Evolutionary conservation across 2,797 vertebrate species (phyloP).

Genomic region (Hydrophis major): DNA sequence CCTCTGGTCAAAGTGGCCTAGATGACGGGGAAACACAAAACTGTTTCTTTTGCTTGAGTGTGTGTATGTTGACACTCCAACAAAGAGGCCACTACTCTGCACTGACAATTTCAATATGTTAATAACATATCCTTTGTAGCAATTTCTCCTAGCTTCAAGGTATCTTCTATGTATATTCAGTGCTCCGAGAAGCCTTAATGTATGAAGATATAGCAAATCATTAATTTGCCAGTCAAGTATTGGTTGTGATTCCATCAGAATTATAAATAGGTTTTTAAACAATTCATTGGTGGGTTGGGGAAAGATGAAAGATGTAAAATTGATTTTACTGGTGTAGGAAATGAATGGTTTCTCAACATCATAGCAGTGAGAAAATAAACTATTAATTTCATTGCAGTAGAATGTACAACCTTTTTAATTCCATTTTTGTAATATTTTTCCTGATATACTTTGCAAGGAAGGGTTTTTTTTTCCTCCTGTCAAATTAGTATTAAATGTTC

Average conservation of each 20-base stretch:
- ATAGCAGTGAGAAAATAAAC: neutral
- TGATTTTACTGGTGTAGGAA: neutral
- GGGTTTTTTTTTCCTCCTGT: neutral
- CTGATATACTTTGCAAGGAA: neutral
- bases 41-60: neutral
- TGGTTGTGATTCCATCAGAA: slow-evolving; percentile 28
- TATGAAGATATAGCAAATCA: neutral
- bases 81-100: neutral
- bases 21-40: neutral
- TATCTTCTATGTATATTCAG: neutral
- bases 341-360: neutral
- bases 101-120: neutral
- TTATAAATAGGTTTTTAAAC: slow-evolving; percentile 7
- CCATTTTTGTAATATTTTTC: neutral
- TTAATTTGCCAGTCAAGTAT: slow-evolving; percentile 18
- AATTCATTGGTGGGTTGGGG: neutral
- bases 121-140: neutral
- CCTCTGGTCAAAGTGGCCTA: neutral
- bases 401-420: neutral
- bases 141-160: neutral
- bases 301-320: neutral
- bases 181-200: neutral
- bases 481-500: neutral
- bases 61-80: neutral
- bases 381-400: neutral